These are phyloP conservation scores for Corythaixoides concolor DNA, from an alignment of 2,113 vertebrate genomes.

Conservation along the genomic window DNA sequence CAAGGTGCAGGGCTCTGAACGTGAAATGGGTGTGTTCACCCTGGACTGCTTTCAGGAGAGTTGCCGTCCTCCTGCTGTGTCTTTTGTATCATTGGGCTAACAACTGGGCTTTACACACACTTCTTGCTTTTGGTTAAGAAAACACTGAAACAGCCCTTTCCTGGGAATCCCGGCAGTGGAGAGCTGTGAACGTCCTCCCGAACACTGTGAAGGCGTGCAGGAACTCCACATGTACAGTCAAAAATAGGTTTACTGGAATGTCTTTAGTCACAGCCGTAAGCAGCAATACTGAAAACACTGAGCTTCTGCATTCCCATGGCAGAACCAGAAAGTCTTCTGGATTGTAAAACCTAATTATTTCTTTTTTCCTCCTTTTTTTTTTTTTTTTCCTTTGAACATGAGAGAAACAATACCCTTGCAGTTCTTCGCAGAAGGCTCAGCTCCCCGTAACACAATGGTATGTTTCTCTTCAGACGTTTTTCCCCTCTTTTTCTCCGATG, in stretches of 20 bases:
- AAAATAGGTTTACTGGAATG: conserved; percentile 80
- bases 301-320: conserved; percentile 61
- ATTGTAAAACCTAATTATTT: conserved; percentile 21
- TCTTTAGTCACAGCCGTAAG: conserved; percentile 70
- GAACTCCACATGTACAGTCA: conserved; percentile 53
- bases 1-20: background rate
- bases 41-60: background rate
- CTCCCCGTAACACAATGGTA: background rate
- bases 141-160: background rate
- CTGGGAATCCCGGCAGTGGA: background rate
- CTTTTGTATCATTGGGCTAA: background rate
- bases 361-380: background rate
- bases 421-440: background rate
- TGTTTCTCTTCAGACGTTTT: background rate
- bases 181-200: background rate
- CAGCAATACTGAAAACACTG: conserved; percentile 66
- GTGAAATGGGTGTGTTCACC: background rate
- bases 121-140: background rate
- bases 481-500: background rate
- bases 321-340: conserved; percentile 34
- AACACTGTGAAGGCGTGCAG: background rate
- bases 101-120: background rate
- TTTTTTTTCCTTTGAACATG: background rate
- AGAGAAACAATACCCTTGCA: conserved; percentile 16
- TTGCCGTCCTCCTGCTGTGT: background rate